These are phyloP conservation scores for Leptopilina drosophilae DNA, from an alignment of 2,888 invertebrate genomes.

Conservation along the genomic window DNA sequence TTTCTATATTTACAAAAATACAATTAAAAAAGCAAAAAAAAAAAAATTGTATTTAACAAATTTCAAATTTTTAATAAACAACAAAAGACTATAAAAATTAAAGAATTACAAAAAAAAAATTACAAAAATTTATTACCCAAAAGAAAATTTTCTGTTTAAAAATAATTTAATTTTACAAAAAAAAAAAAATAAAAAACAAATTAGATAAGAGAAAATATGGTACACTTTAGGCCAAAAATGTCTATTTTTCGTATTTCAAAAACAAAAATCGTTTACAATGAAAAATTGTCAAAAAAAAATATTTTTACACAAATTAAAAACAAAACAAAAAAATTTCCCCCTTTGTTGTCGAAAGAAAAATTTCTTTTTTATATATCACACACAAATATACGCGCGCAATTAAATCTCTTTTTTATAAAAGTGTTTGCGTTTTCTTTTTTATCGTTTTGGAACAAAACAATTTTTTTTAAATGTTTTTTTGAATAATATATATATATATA, in stretches of 20 bases:
- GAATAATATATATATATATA: not conserved
- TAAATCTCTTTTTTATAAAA: conserved; percentile 37
- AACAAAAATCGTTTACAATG: conserved; percentile 55
- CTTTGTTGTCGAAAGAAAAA: conserved; percentile 43
- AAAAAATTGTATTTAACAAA: not conserved
- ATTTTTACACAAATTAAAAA: too few relatives aligned
- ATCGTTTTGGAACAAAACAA: conserved; percentile 17
- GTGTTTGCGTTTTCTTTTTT: conserved; percentile 45
- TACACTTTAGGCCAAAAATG: conserved; percentile 55
- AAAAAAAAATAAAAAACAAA: not conserved
- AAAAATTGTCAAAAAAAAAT: conserved; percentile 63
- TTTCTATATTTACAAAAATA: not conserved
- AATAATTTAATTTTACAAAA: not conserved
- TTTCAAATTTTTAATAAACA: too few relatives aligned
- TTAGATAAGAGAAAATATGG: conserved; percentile 40
- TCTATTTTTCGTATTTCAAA: conserved; percentile 63
- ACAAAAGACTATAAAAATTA: too few relatives aligned
- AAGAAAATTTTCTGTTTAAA: not conserved
- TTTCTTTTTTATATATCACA: conserved; percentile 41
- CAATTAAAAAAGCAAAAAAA: conserved; percentile 2
- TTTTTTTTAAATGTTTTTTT: conserved; percentile 42
- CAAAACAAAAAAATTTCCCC: not conserved
- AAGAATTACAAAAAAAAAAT: too few relatives aligned
- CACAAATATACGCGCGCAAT: conserved; percentile 24
- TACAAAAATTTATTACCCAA: too few relatives aligned